These are phyloP conservation scores for Chlorodrepanis virens DNA, from an alignment of 2,113 vertebrate genomes.

Conservation along the genomic window DNA sequence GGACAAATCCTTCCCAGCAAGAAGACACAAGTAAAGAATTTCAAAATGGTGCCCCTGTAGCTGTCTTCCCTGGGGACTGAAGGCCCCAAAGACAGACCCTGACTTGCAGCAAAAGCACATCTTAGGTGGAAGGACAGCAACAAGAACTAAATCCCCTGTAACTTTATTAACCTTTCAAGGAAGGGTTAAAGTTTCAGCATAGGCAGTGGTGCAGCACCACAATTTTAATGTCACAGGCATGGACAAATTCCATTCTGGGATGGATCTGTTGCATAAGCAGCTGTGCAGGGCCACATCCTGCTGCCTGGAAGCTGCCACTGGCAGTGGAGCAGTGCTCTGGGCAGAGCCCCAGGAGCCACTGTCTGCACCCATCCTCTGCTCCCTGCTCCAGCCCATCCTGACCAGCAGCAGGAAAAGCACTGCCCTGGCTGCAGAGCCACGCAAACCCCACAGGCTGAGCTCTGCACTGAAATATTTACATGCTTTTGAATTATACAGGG, in stretches of 20 bases:
- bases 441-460: neutral
- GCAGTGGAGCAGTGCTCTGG: rapidly evolving
- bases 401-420: neutral
- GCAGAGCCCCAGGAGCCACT: neutral
- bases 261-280: neutral
- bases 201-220: neutral
- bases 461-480: neutral
- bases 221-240: neutral
- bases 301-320: neutral
- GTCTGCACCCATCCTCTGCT: neutral
- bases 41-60: neutral
- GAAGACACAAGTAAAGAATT: neutral
- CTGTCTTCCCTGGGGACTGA: neutral
- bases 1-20: neutral
- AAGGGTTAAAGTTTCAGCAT: neutral
- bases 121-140: neutral
- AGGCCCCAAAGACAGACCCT: neutral
- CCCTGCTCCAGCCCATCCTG: neutral
- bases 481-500: neutral
- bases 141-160: neutral
- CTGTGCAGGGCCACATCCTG: neutral
- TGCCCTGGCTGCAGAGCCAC: neutral
- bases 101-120: neutral
- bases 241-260: neutral
- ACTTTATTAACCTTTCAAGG: neutral